A percentile compares a stretch with the other conserved stretches of the same genome.
Conservation (phyloP, 2,797 vertebrate genomes). For the Lindbergichthys nudifrons region DNA sequence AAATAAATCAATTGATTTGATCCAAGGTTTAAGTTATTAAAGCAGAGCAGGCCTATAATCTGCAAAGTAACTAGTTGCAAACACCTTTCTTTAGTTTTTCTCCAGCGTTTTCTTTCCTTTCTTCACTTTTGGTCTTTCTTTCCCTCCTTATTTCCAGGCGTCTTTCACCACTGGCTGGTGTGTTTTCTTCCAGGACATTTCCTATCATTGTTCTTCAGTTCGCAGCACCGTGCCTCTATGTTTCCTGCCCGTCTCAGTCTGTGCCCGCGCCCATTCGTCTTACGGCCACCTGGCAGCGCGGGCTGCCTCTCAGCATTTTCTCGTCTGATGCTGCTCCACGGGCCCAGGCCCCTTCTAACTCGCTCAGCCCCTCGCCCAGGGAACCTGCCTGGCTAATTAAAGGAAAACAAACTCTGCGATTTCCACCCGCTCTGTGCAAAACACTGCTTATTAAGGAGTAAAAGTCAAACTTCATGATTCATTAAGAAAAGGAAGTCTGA, state of each 20-base stretch:
- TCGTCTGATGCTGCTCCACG: slow-evolving; percentile 57
- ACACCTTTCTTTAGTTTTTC: slow-evolving; percentile 14
- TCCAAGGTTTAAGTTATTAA: background rate
- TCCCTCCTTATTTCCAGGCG: slow-evolving; percentile 49
- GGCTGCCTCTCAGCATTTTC: slow-evolving; percentile 68
- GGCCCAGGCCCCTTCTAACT: slow-evolving; percentile 55
- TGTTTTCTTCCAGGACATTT: slow-evolving; percentile 78
- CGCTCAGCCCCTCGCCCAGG: slow-evolving; percentile 54
- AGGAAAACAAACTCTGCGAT: slow-evolving; percentile 85
- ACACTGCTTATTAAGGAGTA: slow-evolving; percentile 84
- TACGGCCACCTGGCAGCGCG: slow-evolving; percentile 69
- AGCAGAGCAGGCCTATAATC: background rate
- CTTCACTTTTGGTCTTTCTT: slow-evolving; percentile 28
- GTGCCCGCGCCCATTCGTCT: slow-evolving; percentile 76
- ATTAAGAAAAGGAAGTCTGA: slow-evolving; percentile 90
- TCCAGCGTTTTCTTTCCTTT: slow-evolving; percentile 19
- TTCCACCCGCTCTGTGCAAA: slow-evolving; percentile 78
- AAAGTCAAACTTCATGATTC: slow-evolving; percentile 89
- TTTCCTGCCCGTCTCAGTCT: slow-evolving; percentile 80
- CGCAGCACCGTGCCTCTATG: slow-evolving; percentile 61
- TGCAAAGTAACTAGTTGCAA: background rate
- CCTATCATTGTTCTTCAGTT: slow-evolving; percentile 78
- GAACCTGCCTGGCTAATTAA: slow-evolving; percentile 84
- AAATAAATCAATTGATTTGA: background rate
- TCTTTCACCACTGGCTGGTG: slow-evolving; percentile 64